Evolutionary conservation across 2,888 invertebrate genomes (phyloP).

Genomic region (Chaetogeoica ovagalla): DNA sequence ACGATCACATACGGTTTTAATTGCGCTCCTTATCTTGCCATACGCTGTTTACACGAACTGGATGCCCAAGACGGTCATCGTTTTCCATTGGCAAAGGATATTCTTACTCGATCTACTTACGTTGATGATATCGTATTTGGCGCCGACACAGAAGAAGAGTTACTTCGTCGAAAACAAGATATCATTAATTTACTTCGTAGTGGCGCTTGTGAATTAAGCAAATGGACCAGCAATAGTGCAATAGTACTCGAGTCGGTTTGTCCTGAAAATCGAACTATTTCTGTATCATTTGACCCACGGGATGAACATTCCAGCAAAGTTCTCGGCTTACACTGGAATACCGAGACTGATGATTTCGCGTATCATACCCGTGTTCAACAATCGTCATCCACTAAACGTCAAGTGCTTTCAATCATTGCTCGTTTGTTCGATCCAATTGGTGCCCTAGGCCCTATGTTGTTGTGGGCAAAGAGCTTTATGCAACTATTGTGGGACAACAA

Average conservation of each 20-base stretch:
- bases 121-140: slow-evolving; percentile 3
- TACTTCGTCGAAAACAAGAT: not conserved
- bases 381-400: not conserved
- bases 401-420: slow-evolving; percentile 26
- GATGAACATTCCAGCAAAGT: not conserved
- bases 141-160: not conserved
- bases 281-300: not conserved
- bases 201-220: slow-evolving; percentile 17
- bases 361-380: not conserved
- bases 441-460: slow-evolving; percentile 22
- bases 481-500: slow-evolving; percentile 36
- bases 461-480: slow-evolving; percentile 31
- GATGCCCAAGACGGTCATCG: not conserved
- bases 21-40: slow-evolving; percentile 56
- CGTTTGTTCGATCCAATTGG: slow-evolving; percentile 25
- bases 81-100: not conserved
- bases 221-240: slow-evolving; percentile 10
- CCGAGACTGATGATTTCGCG: not conserved
- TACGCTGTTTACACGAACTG: slow-evolving; percentile 54
- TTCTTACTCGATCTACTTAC: not conserved
- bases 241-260: not conserved
- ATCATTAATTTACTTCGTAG: not conserved
- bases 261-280: not conserved
- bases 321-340: slow-evolving; percentile 29
- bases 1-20: slow-evolving; percentile 53